phyloP scores from a whole-genome alignment of 1,140 invertebrate species.

The Neomicropteryx cornuta region DNA sequence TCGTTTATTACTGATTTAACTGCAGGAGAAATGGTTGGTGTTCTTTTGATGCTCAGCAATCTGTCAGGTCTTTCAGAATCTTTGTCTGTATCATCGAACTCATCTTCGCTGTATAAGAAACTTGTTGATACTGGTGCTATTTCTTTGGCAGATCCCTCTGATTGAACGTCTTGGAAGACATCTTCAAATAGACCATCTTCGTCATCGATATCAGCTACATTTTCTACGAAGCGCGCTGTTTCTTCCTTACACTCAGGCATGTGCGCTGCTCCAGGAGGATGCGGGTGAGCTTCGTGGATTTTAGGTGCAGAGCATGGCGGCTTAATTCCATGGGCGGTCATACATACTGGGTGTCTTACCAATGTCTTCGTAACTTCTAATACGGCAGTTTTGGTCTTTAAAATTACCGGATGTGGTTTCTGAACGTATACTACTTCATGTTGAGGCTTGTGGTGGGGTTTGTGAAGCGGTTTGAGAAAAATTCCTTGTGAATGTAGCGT shows the following conservation, averaged over 20 bases:
- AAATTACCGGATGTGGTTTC: constrained; percentile 1
- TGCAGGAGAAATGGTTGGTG: not conserved
- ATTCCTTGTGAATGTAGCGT: no score
- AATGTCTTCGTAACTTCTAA: constrained; percentile 10
- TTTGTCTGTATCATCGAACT: no score
- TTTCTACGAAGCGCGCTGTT: not conserved
- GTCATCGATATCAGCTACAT: not conserved
- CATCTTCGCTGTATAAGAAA: no score
- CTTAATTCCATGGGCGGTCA: constrained; percentile 1
- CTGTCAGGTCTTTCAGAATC: no score
- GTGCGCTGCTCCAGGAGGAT: constrained; percentile 1
- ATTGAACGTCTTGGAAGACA: constrained; percentile 8
- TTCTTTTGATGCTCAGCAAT: no score
- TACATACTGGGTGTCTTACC: constrained; percentile 9
- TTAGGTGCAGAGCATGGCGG: not conserved
- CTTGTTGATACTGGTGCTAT: no score
- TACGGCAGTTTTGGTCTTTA: constrained; percentile 8
- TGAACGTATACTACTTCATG: no score
- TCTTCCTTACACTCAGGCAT: constrained; percentile 1
- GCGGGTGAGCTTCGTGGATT: not conserved
- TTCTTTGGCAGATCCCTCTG: no score
- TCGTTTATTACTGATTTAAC: not conserved
- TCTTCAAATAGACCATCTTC: constrained; percentile 3
- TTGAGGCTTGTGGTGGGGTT: not conserved
- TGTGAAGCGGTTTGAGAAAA: not conserved